Conservation (phyloP, 2,797 vertebrate genomes). For the Hemitrygon akajei region DNA sequence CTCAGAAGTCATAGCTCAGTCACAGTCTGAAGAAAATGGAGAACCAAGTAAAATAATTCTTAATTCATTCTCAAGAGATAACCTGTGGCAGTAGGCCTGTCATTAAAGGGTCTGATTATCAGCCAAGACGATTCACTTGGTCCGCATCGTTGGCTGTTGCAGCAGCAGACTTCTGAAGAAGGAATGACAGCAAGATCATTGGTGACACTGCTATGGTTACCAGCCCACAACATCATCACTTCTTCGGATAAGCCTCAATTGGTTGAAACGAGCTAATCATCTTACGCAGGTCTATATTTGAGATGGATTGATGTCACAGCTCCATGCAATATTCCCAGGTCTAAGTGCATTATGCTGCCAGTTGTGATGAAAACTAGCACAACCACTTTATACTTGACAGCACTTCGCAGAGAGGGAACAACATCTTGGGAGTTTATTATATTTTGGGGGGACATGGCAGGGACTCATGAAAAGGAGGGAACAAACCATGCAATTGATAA, state of each 20-base stretch:
- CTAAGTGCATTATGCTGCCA: not conserved
- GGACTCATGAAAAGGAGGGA: too few relatives aligned
- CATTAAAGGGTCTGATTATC: too few relatives aligned
- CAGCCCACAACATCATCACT: conserved; percentile 9
- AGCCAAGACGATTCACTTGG: not conserved
- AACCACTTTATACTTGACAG: not conserved
- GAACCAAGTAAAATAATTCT: not conserved
- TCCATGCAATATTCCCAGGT: not conserved
- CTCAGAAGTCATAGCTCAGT: not conserved
- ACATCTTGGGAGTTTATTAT: not conserved
- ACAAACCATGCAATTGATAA: not conserved
- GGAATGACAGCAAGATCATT: not conserved
- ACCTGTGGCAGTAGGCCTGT: not conserved
- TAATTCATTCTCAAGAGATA: not conserved
- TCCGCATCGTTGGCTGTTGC: not conserved
- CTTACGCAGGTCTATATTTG: not conserved
- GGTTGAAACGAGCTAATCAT: not conserved
- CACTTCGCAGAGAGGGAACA: not conserved
- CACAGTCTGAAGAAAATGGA: not conserved
- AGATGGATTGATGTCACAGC: not conserved
- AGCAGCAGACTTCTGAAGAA: not conserved
- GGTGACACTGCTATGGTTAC: not conserved
- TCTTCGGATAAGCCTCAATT: not conserved
- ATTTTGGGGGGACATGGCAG: too few relatives aligned
- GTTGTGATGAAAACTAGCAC: not conserved